A percentile compares a stretch with the other conserved stretches of the same genome.
These are phyloP conservation scores for Pogonomyrmex californicus DNA, from an alignment of 1,140 invertebrate species.

Conservation along the genomic window DNA sequence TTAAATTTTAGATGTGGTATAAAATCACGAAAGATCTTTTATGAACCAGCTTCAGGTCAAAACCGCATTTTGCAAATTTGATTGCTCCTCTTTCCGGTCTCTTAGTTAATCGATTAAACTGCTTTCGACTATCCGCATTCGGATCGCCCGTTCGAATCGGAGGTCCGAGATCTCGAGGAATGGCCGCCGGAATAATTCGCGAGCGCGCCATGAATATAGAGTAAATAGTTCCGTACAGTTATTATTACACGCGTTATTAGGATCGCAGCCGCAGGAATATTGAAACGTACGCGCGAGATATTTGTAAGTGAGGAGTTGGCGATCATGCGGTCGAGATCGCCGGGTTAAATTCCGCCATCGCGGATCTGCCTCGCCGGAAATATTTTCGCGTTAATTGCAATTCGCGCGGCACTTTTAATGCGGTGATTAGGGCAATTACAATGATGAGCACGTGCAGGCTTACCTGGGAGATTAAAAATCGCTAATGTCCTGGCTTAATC, in stretches of 20 bases:
- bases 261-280: constrained; percentile 41
- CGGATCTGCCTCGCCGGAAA: neutral
- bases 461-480: constrained; percentile 47
- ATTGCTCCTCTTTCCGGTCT: neutral
- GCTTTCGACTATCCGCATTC: constrained; percentile 35
- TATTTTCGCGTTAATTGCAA: constrained; percentile 48
- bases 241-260: constrained; percentile 60
- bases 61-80: constrained; percentile 13
- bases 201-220: constrained; percentile 52
- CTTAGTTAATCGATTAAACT: constrained; percentile 46
- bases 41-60: neutral
- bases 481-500: neutral
- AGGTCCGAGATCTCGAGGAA: constrained; percentile 42
- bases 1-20: neutral
- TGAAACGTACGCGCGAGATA: constrained; percentile 43
- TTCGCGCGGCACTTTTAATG: constrained; percentile 6
- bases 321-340: constrained; percentile 41
- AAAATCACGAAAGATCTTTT: neutral
- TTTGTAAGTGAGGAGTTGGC: constrained; percentile 50
- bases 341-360: constrained; percentile 7
- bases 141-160: constrained; percentile 13
- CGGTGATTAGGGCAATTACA: constrained; percentile 19
- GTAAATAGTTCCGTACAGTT: constrained; percentile 56
- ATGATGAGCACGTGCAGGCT: neutral
- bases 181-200: constrained; percentile 40